phyloP scores from a whole-genome alignment of 2,113 vertebrate species.

The Crotalus horridus region DNA sequence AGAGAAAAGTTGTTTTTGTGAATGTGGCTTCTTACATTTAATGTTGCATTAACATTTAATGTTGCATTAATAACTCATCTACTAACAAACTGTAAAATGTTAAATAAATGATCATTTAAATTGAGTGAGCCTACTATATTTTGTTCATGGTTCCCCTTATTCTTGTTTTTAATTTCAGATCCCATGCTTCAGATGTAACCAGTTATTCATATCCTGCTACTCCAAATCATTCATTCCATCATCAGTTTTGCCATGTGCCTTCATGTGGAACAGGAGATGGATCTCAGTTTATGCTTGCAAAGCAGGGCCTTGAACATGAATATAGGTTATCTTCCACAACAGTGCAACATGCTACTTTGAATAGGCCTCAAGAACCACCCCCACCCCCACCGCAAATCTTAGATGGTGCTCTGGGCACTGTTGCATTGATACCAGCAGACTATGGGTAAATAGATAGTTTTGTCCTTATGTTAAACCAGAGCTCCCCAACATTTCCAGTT shows the following conservation, averaged over 20 bases:
- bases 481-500: background rate
- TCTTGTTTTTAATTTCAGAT: conserved; percentile 70
- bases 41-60: conserved; percentile 32
- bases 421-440: conserved; percentile 76
- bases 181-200: conserved; percentile 80
- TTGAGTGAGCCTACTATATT: conserved; percentile 2
- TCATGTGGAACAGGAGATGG: conserved; percentile 67
- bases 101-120: background rate
- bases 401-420: conserved; percentile 78
- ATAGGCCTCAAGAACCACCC: conserved; percentile 87
- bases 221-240: conserved; percentile 88
- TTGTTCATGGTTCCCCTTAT: conserved; percentile 33
- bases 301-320: conserved; percentile 81
- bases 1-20: background rate
- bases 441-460: conserved; percentile 77
- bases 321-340: conserved; percentile 78
- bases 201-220: conserved; percentile 88
- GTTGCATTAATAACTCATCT: conserved; percentile 35
- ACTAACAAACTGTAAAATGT: conserved; percentile 3
- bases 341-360: conserved; percentile 81
- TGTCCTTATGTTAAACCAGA: background rate
- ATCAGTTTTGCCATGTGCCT: conserved; percentile 71
- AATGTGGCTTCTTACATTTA: conserved; percentile 29
- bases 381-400: conserved; percentile 83
- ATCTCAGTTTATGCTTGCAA: conserved; percentile 62